These are phyloP conservation scores for Zaprionus ghesquierei DNA, from an alignment of 1,140 invertebrate species.

Conservation along the genomic window DNA sequence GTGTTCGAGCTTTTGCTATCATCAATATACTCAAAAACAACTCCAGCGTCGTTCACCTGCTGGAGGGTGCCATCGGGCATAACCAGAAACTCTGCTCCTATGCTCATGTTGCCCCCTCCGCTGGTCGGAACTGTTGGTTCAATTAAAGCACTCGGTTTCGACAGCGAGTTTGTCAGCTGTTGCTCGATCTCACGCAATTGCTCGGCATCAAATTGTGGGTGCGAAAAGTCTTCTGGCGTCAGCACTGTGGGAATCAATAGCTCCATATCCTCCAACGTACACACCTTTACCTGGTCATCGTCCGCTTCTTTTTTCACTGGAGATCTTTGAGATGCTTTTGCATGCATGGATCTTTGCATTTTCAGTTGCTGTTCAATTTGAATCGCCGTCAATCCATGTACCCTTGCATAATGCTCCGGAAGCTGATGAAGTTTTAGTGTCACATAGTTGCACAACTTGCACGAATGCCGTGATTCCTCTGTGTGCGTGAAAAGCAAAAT, in stretches of 20 bases:
- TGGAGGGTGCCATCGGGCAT: conserved; percentile 71
- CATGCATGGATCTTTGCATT: conserved; percentile 1
- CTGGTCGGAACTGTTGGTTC: conserved; percentile 14
- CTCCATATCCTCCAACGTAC: conserved; percentile 66
- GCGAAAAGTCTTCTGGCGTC: conserved; percentile 56
- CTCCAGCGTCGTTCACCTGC: conserved; percentile 63
- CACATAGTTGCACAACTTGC: conserved; percentile 61
- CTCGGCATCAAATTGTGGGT: conserved; percentile 47
- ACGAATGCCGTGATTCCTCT: conserved; percentile 38
- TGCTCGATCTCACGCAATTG: conserved; percentile 58
- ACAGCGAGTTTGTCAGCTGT: conserved; percentile 32
- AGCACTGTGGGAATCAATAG: conserved; percentile 59
- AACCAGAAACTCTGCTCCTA: conserved; percentile 71
- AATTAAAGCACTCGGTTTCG: neutral
- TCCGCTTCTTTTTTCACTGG: neutral
- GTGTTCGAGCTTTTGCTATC: conserved; percentile 41
- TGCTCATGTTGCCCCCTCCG: conserved; percentile 50
- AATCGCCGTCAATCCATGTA: conserved; percentile 31
- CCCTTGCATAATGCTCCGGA: conserved; percentile 53
- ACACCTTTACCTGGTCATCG: conserved; percentile 45
- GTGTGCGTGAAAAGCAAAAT: neutral
- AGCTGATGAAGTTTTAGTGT: conserved; percentile 52
- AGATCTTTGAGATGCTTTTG: neutral
- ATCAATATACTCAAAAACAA: conserved; percentile 67
- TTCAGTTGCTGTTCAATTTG: conserved; percentile 60